Evolutionary conservation across 1,140 invertebrate species (phyloP), one percentile per base, ranked within the genome.

Genomic region (Oryzaephilus surinamensis): DNA sequence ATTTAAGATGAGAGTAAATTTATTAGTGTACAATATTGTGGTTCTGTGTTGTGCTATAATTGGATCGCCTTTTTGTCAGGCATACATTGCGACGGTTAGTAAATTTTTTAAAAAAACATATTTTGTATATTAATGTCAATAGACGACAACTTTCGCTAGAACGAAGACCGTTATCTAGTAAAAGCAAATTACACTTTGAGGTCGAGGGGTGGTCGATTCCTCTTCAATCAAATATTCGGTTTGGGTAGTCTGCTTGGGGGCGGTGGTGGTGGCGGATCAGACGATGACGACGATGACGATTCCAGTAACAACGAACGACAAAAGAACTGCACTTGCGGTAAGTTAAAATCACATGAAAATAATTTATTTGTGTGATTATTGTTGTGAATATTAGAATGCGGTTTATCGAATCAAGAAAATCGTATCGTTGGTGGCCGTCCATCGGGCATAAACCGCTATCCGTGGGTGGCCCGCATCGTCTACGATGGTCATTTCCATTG

Each of bases 401-500:
- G 81, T 4, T 57, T 76, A 27, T 66, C 70, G 0, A 81, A 81
- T 60, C 76, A 81, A 50, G 79, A 83, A 58, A 76, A 76, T 48
- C 60, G 81, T n/a, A 72, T 74, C 10, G 73, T 77, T 10, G 79
- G 88, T 27, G 87, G 87, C 11, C 67, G 73, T 44, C 79, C 84
- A 10, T 83, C 86, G 0, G 73, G 76, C 11, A 68, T 81, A 4
- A 84, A 90, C 60, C 74, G 80, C 48, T 91, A 89, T 58, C 89
- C 89, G 5, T 92, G 87, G 86, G 72, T 90, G 50, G 86, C 81
- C 2, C 68, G 85, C 34, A 66, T 87, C 7, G 74, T 86, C 1
- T 90, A 90, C 55, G 81, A 88, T 57, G 81, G 83, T 1, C 83
- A 84, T 58, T 89, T 89, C 64, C 86, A 91, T 54, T 92, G 86